phyloP scores from a whole-genome alignment of 2,113 vertebrate species.

The Malurus elegans region DNA sequence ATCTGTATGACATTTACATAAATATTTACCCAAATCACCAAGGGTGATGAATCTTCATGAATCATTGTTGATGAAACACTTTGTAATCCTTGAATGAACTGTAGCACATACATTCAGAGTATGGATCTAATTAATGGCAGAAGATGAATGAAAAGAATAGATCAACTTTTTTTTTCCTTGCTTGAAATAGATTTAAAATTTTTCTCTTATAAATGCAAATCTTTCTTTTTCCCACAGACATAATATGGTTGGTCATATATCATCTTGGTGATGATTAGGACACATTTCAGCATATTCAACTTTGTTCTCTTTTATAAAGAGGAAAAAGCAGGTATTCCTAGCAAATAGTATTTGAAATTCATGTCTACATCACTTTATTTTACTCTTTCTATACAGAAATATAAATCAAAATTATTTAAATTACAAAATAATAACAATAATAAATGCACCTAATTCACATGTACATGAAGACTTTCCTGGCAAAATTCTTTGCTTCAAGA shows the following conservation, averaged over 20 bases:
- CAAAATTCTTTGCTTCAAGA: background rate
- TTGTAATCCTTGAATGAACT: background rate
- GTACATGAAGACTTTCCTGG: background rate
- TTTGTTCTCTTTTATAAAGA: background rate
- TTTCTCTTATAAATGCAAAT: background rate
- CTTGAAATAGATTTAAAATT: background rate
- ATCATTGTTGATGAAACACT: constrained; percentile 15
- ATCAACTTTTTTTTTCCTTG: background rate
- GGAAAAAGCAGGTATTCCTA: background rate
- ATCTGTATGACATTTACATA: background rate
- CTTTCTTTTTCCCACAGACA: background rate
- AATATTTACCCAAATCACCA: constrained; percentile 5
- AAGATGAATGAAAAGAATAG: background rate
- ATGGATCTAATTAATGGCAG: background rate
- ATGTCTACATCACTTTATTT: background rate
- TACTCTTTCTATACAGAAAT: background rate
- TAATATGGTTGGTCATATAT: background rate
- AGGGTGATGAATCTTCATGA: constrained; percentile 12
- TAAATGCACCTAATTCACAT: background rate
- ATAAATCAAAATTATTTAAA: background rate
- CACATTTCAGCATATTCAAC: background rate
- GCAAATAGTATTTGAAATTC: background rate
- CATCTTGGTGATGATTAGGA: background rate
- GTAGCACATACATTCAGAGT: background rate
- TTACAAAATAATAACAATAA: background rate